Evolutionary conservation across 37 sponge, comb jelly and placozoan genomes (phyloP), one percentile per base, ranked within the genome.

Genomic region (Axinella damicornis): DNA sequence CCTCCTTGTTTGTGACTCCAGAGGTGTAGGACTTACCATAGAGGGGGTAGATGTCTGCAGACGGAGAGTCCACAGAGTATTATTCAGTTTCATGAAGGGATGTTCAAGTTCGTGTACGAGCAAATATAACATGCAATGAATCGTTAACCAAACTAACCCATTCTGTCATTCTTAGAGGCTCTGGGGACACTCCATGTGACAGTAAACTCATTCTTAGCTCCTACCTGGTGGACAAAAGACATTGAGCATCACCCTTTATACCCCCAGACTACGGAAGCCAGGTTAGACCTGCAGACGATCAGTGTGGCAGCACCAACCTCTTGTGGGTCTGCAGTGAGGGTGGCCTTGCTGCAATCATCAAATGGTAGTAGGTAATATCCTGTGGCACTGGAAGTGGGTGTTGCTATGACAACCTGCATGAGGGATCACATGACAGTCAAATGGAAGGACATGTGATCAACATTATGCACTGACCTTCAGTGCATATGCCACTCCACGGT

Each of bases 381-480:
- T 41, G 57, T 57, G 30, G 79, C 82, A 46, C 39, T 64, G 33
- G 92, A 91, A 20, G 92, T 91, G 46, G 92, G 69, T 16, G 87
- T 86, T 24, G 57, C 77, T 27, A 91, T 77, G 58, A n/a, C 65
- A 39, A 91, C 83, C 92, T 91, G 71, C 32, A 81, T 6, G 61
- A 34, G 27, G 30, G n/a, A n/a, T 54, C 15, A 35, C 28, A 46
- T 25, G 67, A 21, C 57, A 34, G 46, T 46, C 46, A 46, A 4
- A 46, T 46, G 46, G 9, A 9, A 9, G 6, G 6, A 46, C 46
- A 46, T 46, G 46, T 12, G 46, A 9, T 46, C 46, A 46, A 46
- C 46, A 46, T 4, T 46, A 4, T 46, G 4, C 9, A 75, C 66
- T n/a, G 13, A 91, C 91, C 82, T 86, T 91, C 2, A 91, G 55